A percentile compares a stretch with the other conserved stretches of the same genome.
Evolutionary conservation across 2,797 vertebrate genomes (phyloP).

Genomic region (Cephalopachus bancanus): DNA sequence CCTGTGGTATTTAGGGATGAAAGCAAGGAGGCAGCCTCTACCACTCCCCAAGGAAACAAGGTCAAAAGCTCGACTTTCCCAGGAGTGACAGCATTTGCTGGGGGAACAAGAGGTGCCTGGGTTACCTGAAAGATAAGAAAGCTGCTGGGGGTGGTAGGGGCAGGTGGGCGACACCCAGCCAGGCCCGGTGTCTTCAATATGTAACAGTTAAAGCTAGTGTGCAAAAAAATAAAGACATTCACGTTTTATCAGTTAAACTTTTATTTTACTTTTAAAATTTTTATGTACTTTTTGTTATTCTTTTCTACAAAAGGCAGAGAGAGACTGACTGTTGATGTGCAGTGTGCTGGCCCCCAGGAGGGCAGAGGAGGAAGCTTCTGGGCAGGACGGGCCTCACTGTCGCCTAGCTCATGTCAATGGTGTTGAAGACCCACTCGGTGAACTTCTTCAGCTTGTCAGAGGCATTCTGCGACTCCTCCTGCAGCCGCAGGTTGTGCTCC

Average conservation of each 20-base stretch:
- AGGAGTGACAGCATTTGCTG: slow-evolving; percentile 86
- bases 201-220: slow-evolving; percentile 90
- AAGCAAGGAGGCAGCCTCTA: slow-evolving; percentile 80
- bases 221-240: slow-evolving; percentile 93
- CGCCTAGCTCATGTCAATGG: slow-evolving; percentile 97
- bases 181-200: slow-evolving; percentile 87
- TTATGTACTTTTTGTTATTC: slow-evolving; percentile 88
- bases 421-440: slow-evolving; percentile 99
- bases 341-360: slow-evolving; percentile 84
- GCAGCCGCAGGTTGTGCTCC: slow-evolving; percentile 96
- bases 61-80: slow-evolving; percentile 84
- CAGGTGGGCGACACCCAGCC: slow-evolving; percentile 68
- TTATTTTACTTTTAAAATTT: slow-evolving; percentile 91
- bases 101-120: slow-evolving; percentile 87
- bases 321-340: slow-evolving; percentile 89
- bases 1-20: slow-evolving; percentile 86
- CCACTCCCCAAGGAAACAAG: slow-evolving; percentile 55
- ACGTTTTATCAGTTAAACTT: slow-evolving; percentile 92
- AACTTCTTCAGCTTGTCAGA: slow-evolving; percentile 99
- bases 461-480: slow-evolving; percentile 97
- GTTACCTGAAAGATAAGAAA: slow-evolving; percentile 89
- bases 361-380: slow-evolving; percentile 68
- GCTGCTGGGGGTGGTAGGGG: slow-evolving; percentile 83
- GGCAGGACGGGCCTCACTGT: not conserved
- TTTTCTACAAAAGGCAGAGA: slow-evolving; percentile 91